Evolutionary conservation across 2,888 invertebrate species (phyloP).

Genomic region (Acanthosepion pharaonis): DNA sequence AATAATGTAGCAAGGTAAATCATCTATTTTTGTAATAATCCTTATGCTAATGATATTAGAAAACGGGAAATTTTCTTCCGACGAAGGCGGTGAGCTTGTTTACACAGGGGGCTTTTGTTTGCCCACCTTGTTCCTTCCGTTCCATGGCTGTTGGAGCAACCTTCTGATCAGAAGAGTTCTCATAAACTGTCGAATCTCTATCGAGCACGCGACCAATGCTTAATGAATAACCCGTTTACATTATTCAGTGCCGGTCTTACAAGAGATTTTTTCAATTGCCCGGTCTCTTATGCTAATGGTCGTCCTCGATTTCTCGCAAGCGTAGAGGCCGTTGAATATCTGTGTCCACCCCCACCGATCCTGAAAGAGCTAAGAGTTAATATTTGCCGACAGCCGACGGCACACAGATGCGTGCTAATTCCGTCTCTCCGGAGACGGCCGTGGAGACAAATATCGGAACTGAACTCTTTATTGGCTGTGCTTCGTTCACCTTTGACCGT

Average conservation of each 20-base stretch:
- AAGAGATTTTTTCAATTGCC: no score
- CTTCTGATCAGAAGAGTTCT: no score
- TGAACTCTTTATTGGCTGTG: not conserved
- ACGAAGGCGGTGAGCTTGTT: not conserved
- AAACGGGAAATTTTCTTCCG: not conserved
- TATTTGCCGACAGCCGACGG: conserved; percentile 33
- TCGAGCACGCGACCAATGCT: no score
- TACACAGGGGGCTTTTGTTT: not conserved
- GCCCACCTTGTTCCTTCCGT: not conserved
- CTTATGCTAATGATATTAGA: not conserved
- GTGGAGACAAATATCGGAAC: not conserved
- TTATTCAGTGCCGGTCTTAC: not conserved
- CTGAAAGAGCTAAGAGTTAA: not conserved
- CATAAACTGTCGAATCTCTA: not conserved
- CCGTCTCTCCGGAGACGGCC: not conserved
- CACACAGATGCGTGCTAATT: not conserved
- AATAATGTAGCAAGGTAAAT: not conserved
- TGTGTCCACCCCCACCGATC: not conserved
- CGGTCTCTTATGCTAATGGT: not conserved
- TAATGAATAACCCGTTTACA: not conserved
- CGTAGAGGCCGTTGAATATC: not conserved
- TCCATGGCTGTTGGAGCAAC: not conserved
- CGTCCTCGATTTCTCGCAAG: not conserved
- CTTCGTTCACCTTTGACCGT: conserved; percentile 3
- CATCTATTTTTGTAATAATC: not conserved